Conservation (phyloP, 2,888 invertebrate genomes). For the Xanthia togata region DNA sequence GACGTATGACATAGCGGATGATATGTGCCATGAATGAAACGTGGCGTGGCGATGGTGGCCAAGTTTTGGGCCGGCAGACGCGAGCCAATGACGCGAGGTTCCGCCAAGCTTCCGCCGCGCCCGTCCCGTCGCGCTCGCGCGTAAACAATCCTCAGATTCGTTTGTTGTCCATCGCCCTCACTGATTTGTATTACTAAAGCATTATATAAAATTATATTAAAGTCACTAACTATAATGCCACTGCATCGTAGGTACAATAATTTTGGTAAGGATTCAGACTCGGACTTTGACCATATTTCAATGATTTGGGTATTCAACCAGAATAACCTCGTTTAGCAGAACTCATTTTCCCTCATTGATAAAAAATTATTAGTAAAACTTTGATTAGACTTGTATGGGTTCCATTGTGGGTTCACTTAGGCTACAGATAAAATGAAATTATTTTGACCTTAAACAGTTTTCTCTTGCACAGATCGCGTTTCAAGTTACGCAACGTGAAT, state of each 20-base stretch:
- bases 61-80: conserved; percentile 79
- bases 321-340: background rate
- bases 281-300: background rate
- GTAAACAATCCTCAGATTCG: conserved; percentile 86
- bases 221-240: background rate
- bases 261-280: background rate
- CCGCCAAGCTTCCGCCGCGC: conserved; percentile 86
- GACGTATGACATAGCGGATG: conserved; percentile 72
- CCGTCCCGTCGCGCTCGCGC: conserved; percentile 79
- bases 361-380: background rate
- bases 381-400: conserved; percentile 20
- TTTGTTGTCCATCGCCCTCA: conserved; percentile 75
- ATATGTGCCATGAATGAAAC: conserved; percentile 81
- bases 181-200: conserved; percentile 58
- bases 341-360: background rate
- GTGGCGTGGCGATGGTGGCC: conserved; percentile 75
- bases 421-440: conserved; percentile 78
- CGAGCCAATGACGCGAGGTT: conserved; percentile 88
- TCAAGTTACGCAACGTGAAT: conserved; percentile 87
- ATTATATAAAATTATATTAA: conserved; percentile 15
- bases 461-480: conserved; percentile 87
- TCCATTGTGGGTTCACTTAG: conserved; percentile 62
- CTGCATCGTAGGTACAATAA: conserved; percentile 3
- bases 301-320: background rate
- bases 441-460: conserved; percentile 86